A percentile compares a stretch with the other conserved stretches of the same genome.
phyloP scores from a whole-genome alignment of 2,797 vertebrate species.

The Chromis chromis region DNA sequence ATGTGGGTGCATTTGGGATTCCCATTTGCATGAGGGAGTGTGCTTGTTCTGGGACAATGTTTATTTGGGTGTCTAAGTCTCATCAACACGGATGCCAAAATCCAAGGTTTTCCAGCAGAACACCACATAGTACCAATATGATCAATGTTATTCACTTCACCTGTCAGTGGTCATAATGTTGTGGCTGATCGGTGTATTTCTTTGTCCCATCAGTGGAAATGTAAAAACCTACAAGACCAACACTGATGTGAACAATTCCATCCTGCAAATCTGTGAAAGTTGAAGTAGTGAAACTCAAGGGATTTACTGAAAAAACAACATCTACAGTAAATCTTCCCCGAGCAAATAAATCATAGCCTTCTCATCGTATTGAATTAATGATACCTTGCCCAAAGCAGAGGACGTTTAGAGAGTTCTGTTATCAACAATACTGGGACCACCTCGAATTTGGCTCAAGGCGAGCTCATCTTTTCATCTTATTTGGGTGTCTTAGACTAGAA shows the following conservation, averaged over 20 bases:
- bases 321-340: slow-evolving; percentile 27
- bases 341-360: slow-evolving; percentile 53
- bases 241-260: slow-evolving; percentile 3
- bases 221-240: not conserved
- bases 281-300: slow-evolving; percentile 2
- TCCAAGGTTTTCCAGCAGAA: too few species aligned
- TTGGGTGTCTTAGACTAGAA: slow-evolving; percentile 32
- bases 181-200: too few species aligned
- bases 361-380: slow-evolving; percentile 47
- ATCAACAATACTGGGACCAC: slow-evolving; percentile 19
- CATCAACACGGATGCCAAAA: too few species aligned
- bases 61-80: too few species aligned
- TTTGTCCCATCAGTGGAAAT: too few species aligned
- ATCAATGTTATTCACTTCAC: too few species aligned
- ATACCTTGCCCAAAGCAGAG: slow-evolving; percentile 47
- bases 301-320: slow-evolving; percentile 7
- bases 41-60: too few species aligned
- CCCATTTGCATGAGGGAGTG: too few species aligned
- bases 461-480: slow-evolving; percentile 25
- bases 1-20: too few species aligned
- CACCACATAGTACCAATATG: too few species aligned
- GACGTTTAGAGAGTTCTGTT: slow-evolving; percentile 35
- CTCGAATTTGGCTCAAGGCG: slow-evolving; percentile 9
- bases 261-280: slow-evolving; percentile 8
- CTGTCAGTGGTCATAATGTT: too few species aligned